These are phyloP conservation scores for Chrysemys picta DNA, from an alignment of 2,113 vertebrate genomes.

Conservation along the genomic window DNA sequence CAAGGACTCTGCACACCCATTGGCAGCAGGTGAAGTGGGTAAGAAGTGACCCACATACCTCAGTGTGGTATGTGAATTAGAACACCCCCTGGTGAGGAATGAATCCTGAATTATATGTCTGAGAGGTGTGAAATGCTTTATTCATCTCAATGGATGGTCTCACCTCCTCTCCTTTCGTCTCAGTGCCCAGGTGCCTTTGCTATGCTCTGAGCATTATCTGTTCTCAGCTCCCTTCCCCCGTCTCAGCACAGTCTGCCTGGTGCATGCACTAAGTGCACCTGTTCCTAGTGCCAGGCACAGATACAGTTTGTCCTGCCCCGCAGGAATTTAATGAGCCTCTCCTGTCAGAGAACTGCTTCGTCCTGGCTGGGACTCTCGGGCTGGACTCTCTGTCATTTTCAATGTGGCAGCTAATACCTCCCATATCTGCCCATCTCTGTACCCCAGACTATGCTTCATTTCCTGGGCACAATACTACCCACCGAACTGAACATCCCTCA, in stretches of 20 bases:
- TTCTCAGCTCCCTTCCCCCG: neutral
- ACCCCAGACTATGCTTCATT: neutral
- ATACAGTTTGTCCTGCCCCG: neutral
- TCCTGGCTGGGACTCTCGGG: neutral
- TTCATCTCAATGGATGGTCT: neutral
- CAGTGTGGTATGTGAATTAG: too few species aligned
- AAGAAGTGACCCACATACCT: too few species aligned
- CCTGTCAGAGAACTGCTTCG: neutral
- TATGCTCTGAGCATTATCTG: neutral
- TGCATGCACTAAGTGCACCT: neutral
- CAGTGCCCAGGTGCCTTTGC: neutral
- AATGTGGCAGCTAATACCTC: neutral
- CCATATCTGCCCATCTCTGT: neutral
- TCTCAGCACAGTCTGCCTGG: neutral
- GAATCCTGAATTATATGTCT: too few species aligned
- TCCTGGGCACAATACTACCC: neutral
- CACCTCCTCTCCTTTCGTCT: neutral
- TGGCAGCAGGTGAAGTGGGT: neutral
- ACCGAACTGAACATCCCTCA: neutral
- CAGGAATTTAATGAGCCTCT: neutral
- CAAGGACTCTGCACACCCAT: neutral
- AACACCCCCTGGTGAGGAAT: too few species aligned
- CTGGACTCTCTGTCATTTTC: neutral
- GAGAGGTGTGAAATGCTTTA: too few species aligned
- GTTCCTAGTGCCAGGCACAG: neutral